Conservation (phyloP, 2,888 invertebrate species). For the Drosophila multiciliata region DNA sequence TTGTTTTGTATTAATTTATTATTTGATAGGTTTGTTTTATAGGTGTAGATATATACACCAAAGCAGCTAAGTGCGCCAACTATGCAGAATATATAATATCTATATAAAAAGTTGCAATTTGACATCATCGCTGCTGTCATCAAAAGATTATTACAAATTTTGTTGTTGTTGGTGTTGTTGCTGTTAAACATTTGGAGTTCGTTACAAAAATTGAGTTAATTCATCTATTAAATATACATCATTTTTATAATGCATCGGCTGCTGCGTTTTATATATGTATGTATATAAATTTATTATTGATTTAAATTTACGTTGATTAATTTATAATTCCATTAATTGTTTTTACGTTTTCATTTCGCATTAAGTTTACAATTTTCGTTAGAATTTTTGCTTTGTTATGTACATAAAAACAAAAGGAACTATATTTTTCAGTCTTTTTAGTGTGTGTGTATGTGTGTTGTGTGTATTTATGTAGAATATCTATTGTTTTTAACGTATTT, state of each 20-base stretch:
- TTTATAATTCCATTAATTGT: constrained; percentile 82
- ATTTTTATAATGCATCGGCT: constrained; percentile 53
- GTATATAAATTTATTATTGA: constrained; percentile 42
- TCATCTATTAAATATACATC: constrained; percentile 68
- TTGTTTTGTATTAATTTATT: constrained; percentile 57
- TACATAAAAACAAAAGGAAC: constrained; percentile 86
- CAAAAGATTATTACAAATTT: constrained; percentile 25
- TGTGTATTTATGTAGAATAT: constrained; percentile 74
- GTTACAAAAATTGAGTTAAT: constrained; percentile 70
- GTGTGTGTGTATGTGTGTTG: constrained; percentile 72
- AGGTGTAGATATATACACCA: constrained; percentile 56
- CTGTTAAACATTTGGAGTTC: constrained; percentile 39
- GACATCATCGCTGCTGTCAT: constrained; percentile 37
- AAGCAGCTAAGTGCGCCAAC: constrained; percentile 54
- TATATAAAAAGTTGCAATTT: constrained; percentile 57
- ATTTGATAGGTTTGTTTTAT: constrained; percentile 53
- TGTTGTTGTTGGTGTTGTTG: constrained; percentile 3
- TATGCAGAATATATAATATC: constrained; percentile 45
- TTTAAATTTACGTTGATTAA: constrained; percentile 63
- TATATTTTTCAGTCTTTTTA: constrained; percentile 86
- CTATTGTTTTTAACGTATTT: constrained; percentile 66
- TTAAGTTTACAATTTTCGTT: constrained; percentile 73
- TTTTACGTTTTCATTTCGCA: constrained; percentile 73
- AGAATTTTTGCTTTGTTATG: constrained; percentile 73
- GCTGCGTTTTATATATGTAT: constrained; percentile 13